Conservation (phyloP, 2,113 vertebrate species). For the Archilochus colubris region DNA sequence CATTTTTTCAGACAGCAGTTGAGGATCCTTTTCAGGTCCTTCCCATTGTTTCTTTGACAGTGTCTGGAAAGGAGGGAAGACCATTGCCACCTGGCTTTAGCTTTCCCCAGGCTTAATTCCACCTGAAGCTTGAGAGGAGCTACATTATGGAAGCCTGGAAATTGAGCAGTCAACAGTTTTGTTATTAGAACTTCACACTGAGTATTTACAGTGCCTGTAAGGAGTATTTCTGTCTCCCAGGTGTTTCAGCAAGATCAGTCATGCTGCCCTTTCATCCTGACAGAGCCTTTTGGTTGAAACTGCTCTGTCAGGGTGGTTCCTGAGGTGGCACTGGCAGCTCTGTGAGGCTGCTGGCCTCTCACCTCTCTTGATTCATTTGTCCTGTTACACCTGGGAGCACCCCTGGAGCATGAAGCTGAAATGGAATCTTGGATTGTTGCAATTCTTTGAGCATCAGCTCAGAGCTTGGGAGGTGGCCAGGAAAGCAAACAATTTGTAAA, state of each 20-base stretch:
- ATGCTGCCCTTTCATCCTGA: not conserved
- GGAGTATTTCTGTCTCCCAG: not conserved
- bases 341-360: not conserved
- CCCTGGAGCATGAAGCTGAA: not conserved
- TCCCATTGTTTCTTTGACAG: not conserved
- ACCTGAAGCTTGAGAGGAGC: not conserved
- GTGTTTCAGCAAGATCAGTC: not conserved
- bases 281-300: not conserved
- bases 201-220: not conserved
- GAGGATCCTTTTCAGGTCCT: not conserved
- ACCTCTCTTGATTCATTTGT: not conserved
- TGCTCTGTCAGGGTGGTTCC: not conserved
- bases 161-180: not conserved
- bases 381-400: not conserved
- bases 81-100: rapidly evolving
- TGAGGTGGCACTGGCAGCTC: not conserved
- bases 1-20: too few relatives aligned
- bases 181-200: not conserved
- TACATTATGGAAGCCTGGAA: not conserved
- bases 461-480: not conserved
- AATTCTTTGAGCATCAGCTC: not conserved
- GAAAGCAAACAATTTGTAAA: not conserved
- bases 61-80: not conserved
- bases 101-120: not conserved
- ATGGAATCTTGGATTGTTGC: not conserved